Conservation (phyloP, 1,140 invertebrate genomes). For the Caenorhabditis briggsae region DNA sequence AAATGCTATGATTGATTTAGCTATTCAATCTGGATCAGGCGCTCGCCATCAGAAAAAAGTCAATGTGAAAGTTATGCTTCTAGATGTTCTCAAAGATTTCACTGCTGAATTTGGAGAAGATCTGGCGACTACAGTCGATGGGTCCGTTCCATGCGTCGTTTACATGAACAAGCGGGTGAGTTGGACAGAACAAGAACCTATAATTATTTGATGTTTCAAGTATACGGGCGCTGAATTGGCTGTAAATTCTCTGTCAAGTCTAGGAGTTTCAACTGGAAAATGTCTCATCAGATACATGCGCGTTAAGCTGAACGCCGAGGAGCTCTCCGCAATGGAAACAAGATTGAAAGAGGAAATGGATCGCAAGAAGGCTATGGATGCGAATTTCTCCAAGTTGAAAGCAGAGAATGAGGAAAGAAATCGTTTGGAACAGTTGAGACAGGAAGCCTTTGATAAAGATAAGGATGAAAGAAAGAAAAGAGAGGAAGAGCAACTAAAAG, state of each 20-base stretch:
- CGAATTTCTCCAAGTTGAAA: constrained; percentile 27
- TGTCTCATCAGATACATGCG: constrained; percentile 35
- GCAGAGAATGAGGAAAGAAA: constrained; percentile 57
- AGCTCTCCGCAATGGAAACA: constrained; percentile 17
- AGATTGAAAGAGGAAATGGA: constrained; percentile 12
- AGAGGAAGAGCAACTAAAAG: constrained; percentile 22
- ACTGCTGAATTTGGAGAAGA: constrained; percentile 30
- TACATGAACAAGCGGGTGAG: constrained; percentile 58
- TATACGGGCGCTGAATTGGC: constrained; percentile 42
- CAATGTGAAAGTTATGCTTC: not conserved
- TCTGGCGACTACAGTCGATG: not conserved
- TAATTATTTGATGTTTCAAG: constrained; percentile 15
- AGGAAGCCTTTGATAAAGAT: constrained; percentile 32
- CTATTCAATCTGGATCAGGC: constrained; percentile 2
- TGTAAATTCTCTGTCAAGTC: constrained; percentile 18
- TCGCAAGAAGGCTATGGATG: not conserved
- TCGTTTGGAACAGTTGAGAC: constrained; percentile 25
- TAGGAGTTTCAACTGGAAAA: constrained; percentile 53
- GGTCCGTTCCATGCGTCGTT: constrained; percentile 39
- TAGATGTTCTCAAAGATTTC: constrained; percentile 39
- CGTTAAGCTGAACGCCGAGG: constrained; percentile 31
- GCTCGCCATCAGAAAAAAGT: constrained; percentile 40
- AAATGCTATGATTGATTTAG: constrained; percentile 6
- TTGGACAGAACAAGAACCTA: not conserved
- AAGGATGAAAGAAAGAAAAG: constrained; percentile 14